Percentiles rank a stretch among this genome's conserved stretches.
These are phyloP conservation scores for Paracentrotus lividus DNA, from an alignment of 53 echinoderm and acorn worm genomes.

Conservation along the genomic window DNA sequence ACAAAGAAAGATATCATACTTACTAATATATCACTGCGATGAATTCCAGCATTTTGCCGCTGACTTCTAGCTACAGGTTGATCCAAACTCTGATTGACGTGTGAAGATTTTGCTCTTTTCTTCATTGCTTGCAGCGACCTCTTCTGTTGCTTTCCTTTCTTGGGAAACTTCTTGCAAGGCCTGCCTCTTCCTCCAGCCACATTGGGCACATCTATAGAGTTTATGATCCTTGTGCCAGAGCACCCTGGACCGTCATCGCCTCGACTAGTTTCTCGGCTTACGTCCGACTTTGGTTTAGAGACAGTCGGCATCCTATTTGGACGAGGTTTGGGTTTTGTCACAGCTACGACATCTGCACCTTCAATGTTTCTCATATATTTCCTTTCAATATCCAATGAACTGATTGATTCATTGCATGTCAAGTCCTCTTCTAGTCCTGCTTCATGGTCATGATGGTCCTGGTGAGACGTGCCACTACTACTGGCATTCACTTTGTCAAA, in stretches of 20 bases:
- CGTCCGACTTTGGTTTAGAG: neutral
- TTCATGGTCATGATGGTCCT: neutral
- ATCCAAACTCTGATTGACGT: neutral
- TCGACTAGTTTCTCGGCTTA: neutral
- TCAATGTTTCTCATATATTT: neutral
- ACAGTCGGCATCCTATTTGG: neutral
- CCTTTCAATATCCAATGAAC: neutral
- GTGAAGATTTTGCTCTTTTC: neutral
- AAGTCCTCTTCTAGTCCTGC: neutral
- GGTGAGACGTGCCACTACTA: neutral
- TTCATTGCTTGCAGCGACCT: neutral
- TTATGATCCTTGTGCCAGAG: neutral
- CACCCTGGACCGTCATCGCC: neutral
- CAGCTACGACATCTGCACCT: neutral
- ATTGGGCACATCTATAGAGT: neutral
- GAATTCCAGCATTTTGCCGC: slow-evolving; percentile 37
- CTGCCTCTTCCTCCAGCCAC: neutral
- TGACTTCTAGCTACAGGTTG: neutral
- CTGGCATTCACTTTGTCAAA: neutral
- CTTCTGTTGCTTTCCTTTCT: neutral
- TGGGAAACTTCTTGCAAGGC: neutral
- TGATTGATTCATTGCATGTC: neutral
- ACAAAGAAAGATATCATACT: neutral
- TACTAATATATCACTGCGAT: slow-evolving; percentile 33
- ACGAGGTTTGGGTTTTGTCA: neutral